Evolutionary conservation across 2,888 invertebrate species (phyloP), one percentile per base, ranked within the genome.

Genomic region (Elegia similella): DNA sequence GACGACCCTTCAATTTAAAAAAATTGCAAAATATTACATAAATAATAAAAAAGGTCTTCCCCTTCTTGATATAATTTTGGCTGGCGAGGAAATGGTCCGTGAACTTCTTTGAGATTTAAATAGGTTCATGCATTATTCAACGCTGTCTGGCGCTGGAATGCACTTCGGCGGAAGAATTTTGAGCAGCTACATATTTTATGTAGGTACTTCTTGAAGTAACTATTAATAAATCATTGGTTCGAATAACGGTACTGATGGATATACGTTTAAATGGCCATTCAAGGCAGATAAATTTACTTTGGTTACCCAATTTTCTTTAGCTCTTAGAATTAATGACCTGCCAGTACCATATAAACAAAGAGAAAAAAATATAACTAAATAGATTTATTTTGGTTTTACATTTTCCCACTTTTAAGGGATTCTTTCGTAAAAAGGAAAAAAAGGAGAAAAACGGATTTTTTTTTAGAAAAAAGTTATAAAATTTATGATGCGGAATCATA

Each of bases 21-120:
- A 80, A 87, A 84, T 80, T 88, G 90, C 88, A 84, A 90, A 90
- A 90, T 89, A 86, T 88, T 83, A 88, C 84, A 88, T 86, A 88
- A 86, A 89, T 86, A 86, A 85, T 86, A 87, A 86, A 87, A 86
- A 81, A 72, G 60, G 62, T 60, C 57, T 74, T 79, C 81, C 84
- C 75, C 70, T 65, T 72, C 73, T 64, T 75, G 75, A 77, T 64
- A 71, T 78, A 84, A 89, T 87, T 89, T 86, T 81, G 82, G 82
- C 82, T 76, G 78, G 75, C 82, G 88, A 80, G 71, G 84, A 83
- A 89, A 90, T 90, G 88, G 88, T 71, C 86, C 78, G 86, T 84
- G 69, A 86, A 75, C 79, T 77, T 69, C 72, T 78, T 80, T 75
- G 73, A 82, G 70, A 80, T 83, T 87, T 80, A 79, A 83, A 80